These are phyloP conservation scores for Papilio demoleus DNA, from an alignment of 2,888 invertebrate species.

Conservation along the genomic window DNA sequence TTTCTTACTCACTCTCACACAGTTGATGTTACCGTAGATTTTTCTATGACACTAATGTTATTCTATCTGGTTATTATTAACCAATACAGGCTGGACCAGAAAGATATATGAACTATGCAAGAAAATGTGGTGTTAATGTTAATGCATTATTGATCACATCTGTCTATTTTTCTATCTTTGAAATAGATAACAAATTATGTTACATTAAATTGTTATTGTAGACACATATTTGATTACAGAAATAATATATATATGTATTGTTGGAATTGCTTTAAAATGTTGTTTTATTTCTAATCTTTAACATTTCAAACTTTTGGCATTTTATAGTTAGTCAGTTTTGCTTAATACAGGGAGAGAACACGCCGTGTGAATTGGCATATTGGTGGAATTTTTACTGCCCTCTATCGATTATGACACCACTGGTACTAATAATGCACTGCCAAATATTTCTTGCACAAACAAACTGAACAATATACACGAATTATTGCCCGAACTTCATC, in stretches of 20 bases:
- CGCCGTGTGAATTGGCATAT: no score
- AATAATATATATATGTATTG: constrained; percentile 74
- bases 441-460: no score
- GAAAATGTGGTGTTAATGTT: constrained; percentile 63
- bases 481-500: no score
- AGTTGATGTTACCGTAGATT: constrained; percentile 59
- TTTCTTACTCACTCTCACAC: constrained; percentile 64
- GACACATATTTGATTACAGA: constrained; percentile 66
- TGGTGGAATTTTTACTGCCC: no score
- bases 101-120: constrained; percentile 47
- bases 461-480: no score
- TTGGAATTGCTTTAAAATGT: constrained; percentile 78
- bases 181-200: constrained; percentile 65
- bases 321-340: no score
- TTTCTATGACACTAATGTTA: constrained; percentile 57
- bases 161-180: constrained; percentile 75
- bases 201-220: constrained; percentile 69
- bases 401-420: no score
- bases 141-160: constrained; percentile 63
- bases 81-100: constrained; percentile 60
- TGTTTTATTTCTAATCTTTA: constrained; percentile 60
- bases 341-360: no score
- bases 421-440: no score
- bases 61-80: constrained; percentile 36
- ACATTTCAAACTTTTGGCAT: background rate